Base-by-base conservation (phyloP, 1,140 invertebrate species). In the Leguminivora glycinivorella region DNA sequence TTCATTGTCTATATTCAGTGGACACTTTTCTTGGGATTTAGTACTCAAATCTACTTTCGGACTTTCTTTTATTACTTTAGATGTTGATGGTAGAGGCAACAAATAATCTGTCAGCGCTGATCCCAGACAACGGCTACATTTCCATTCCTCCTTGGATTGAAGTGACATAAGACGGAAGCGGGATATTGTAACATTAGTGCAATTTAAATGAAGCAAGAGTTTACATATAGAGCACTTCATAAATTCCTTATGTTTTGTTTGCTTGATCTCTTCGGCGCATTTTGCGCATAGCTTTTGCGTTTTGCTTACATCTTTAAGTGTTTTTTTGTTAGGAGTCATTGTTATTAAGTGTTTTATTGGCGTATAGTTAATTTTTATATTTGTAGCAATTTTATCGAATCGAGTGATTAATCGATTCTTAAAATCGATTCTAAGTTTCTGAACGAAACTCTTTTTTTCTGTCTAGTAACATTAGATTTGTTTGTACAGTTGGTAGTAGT, bases 121-220 rank as follows among this genome's bases (percentile, higher is more conserved):
- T 12, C 56, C 56, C 22, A 56, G n/a, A 25, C 56, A 56, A 10
- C 56, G 19, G 56, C n/a, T n/a, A n/a, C n/a, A n/a, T n/a, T n/a
- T n/a, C n/a, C n/a, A n/a, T n/a, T n/a, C n/a, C n/a, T n/a, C n/a
- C n/a, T n/a, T n/a, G n/a, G n/a, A n/a, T n/a, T n/a, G n/a, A n/a
- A n/a, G n/a, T n/a, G n/a, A n/a, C 56, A 56, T 56, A 6, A 24
- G 56, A 25, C 10, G 19, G 22, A 24, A 25, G 10, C 56, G 56
- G 10, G 19, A 7, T 25, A 56, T 2, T 56, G 56, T 56, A 56
- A 56, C 56, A 25, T 56, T 56, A 25, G 56, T 56, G 56, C 56
- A 56, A 10, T 56, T 56, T 56, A 56, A 10, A 24, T 56, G 56
- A 56, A 56, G 17, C 56, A 24, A 56, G 2, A 56, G 24, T 24